Conservation (phyloP, 2,113 vertebrate species). For the Pollachius pollachius region DNA sequence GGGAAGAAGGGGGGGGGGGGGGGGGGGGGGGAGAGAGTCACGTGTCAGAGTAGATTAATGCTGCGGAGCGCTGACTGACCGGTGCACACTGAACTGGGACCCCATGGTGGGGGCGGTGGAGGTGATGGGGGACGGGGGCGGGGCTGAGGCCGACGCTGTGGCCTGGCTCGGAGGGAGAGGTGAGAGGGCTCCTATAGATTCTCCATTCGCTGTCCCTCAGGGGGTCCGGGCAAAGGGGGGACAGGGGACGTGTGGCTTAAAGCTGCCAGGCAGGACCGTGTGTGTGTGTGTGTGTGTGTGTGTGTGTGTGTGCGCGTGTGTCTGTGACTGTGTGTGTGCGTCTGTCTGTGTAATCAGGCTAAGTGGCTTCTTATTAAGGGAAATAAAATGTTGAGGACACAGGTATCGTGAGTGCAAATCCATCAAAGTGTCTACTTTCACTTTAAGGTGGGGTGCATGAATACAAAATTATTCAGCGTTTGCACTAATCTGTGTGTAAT, state of each 20-base stretch:
- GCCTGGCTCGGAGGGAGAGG: slow-evolving; percentile 63
- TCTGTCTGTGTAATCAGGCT: slow-evolving; percentile 49
- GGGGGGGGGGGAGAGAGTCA: slow-evolving; percentile 23
- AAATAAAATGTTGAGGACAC: slow-evolving; percentile 47
- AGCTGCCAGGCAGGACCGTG: too few species aligned
- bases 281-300: not conserved
- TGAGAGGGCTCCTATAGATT: slow-evolving; percentile 45
- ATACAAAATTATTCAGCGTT: not conserved
- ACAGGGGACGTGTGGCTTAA: slow-evolving; percentile 36
- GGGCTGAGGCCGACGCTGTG: slow-evolving; percentile 30
- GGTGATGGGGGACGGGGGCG: too few species aligned
- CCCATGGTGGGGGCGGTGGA: slow-evolving; percentile 1
- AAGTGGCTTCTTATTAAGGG: slow-evolving; percentile 62
- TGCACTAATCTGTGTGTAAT: slow-evolving; percentile 7
- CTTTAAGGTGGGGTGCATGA: not conserved
- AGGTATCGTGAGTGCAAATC: too few species aligned
- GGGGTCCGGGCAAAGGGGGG: too few species aligned
- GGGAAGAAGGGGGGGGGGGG: too few species aligned
- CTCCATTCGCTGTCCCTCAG: slow-evolving; percentile 9
- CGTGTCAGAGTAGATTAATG: slow-evolving; percentile 76
- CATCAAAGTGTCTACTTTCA: too few species aligned
- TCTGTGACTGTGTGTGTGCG: too few species aligned
- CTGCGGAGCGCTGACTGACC: slow-evolving; percentile 67
- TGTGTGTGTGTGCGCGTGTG: too few species aligned
- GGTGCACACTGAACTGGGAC: slow-evolving; percentile 55